A percentile compares a stretch with the other conserved stretches of the same genome.
phyloP scores from a whole-genome alignment of 2,113 vertebrate genomes.

The Macaca mulatta region DNA sequence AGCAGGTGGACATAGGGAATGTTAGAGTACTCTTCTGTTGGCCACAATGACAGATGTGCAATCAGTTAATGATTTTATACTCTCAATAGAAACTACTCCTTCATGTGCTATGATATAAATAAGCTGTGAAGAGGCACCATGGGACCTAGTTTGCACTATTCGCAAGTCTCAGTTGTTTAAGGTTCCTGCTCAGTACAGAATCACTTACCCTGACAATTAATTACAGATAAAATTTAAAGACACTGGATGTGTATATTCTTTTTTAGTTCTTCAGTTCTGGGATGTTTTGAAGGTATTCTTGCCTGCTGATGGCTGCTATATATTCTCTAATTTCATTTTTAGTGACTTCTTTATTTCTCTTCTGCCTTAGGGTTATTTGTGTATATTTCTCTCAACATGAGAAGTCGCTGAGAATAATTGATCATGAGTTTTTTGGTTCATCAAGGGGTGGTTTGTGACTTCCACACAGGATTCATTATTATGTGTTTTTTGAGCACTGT shows the following conservation, averaged over 20 bases:
- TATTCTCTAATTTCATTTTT: neutral
- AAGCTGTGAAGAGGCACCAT: neutral
- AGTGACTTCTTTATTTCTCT: neutral
- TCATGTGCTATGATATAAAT: neutral
- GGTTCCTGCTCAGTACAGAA: neutral
- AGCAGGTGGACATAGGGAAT: neutral
- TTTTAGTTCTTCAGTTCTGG: neutral
- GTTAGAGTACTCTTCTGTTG: neutral
- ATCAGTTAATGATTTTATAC: slow-evolving; percentile 43
- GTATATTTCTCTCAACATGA: neutral
- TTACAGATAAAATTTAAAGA: slow-evolving; percentile 2
- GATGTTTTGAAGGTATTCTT: neutral
- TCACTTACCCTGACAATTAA: slow-evolving; percentile 12
- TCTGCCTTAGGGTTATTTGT: neutral
- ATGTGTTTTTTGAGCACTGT: neutral
- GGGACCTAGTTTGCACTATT: slow-evolving; percentile 41
- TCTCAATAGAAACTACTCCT: neutral
- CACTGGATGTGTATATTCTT: neutral
- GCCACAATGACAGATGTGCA: neutral
- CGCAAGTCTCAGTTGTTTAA: slow-evolving; percentile 23
- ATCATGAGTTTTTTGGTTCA: neutral
- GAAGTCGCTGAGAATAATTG: neutral
- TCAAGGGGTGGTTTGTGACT: neutral
- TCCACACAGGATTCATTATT: neutral
- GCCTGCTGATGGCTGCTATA: neutral